A percentile compares a stretch with the other conserved stretches of the same genome.
phyloP scores from a whole-genome alignment of 2,888 invertebrate genomes.

The Phyllotreta cruciferae region DNA sequence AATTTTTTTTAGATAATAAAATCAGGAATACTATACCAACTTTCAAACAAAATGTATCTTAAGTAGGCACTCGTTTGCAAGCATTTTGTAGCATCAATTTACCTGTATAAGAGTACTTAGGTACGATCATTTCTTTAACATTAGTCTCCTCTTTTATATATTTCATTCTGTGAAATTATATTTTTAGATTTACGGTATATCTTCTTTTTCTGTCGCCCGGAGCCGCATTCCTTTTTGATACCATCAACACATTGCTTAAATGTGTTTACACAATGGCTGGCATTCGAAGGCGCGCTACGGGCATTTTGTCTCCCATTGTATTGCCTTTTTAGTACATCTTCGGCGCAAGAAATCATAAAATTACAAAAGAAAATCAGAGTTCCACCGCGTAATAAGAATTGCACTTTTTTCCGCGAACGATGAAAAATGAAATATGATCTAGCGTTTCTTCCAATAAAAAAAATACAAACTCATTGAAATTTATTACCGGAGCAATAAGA shows the following conservation, averaged over 20 bases:
- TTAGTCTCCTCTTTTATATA: no score
- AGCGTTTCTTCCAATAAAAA: slow-evolving; percentile 5
- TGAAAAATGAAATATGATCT: slow-evolving; percentile 33
- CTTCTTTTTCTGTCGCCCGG: slow-evolving; percentile 24
- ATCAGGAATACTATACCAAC: no score
- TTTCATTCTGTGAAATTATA: no score
- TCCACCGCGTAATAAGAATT: slow-evolving; percentile 23
- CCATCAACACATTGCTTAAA: slow-evolving; percentile 25
- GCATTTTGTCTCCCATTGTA: slow-evolving; percentile 27
- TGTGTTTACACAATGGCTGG: slow-evolving; percentile 29
- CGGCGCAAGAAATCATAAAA: slow-evolving; percentile 28
- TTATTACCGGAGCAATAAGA: slow-evolving; percentile 26
- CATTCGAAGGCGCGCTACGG: slow-evolving; percentile 1
- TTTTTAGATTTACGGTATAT: slow-evolving; percentile 17
- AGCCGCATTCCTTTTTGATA: slow-evolving; percentile 22
- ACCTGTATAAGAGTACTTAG: no score
- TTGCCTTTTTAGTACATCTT: slow-evolving; percentile 20
- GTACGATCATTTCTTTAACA: no score
- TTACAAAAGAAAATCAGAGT: slow-evolving; percentile 24
- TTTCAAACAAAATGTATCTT: no score
- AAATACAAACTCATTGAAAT: slow-evolving; percentile 27
- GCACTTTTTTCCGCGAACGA: slow-evolving; percentile 26
- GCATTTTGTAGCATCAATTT: no score
- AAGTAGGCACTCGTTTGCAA: no score
- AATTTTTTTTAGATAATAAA: slow-evolving; percentile 3